Evolutionary conservation across 2,113 vertebrate species (phyloP), one percentile per base, ranked within the genome.

Genomic region (Leptocoma aspasia): DNA sequence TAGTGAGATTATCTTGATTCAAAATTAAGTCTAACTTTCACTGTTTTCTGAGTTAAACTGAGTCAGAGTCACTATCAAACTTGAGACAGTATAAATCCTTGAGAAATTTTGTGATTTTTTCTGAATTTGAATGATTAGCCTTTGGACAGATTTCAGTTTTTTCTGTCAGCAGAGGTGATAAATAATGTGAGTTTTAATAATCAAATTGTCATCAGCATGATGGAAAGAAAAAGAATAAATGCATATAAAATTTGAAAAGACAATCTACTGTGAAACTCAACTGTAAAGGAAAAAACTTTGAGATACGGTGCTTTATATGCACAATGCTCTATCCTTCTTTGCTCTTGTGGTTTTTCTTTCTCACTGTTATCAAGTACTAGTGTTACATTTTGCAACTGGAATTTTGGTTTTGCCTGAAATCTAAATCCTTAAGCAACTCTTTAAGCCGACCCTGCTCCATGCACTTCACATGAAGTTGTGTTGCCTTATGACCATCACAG

Each of bases 351-450:
- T 6, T 3, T 13, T 69, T 70, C 39, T 76, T 68, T 2, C 49
- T 59, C 13, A n/a, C 18, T 82, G 2, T 70, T 64, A 41, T 68
- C 49, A 82, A 71, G 52, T 60, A 17, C 13, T 85, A 19, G 76
- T 94, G 77, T 86, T 95, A 68, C 26, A 70, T 92, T 82, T 72
- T 94, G 45, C 90, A 96, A 6, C 20, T 95, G 79, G 73, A 86
- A 30, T 87, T 95, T 96, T 81, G n/a, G 39, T 95, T 82, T 95
- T 91, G 63, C 39, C 68, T 37, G 31, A 83, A 93, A 86, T 94
- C 47, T 69, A 53, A 91, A 94, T 87, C 35, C 39, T 88, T 37
- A 30, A 88, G 45, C 13, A 82, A 26, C 24, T 64, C 42, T 89
- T 92, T 63, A 85, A 80, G 35, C 16, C 89, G 86, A 86, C 70